Evolutionary conservation across 2,888 invertebrate species (phyloP).

Genomic region (Phania funesta): DNA sequence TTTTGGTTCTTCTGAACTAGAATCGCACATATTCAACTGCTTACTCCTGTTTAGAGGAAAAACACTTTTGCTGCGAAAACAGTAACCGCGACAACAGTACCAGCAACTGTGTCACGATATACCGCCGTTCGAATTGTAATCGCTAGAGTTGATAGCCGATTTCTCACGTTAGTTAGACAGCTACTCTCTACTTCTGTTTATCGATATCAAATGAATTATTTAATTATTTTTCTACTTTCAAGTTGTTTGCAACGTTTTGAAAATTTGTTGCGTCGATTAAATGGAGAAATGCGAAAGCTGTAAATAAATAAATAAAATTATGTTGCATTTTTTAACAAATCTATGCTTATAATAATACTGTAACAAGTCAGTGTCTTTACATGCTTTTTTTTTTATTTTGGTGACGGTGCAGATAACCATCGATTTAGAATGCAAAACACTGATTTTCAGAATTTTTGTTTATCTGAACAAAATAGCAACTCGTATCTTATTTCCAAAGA

Average conservation of each 20-base stretch:
- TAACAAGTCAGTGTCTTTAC: too few relatives aligned
- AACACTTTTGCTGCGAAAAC: slow-evolving; percentile 38
- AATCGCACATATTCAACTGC: slow-evolving; percentile 77
- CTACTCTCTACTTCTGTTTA: neutral
- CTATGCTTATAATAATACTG: too few relatives aligned
- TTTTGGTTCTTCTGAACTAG: slow-evolving; percentile 81
- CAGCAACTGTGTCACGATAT: slow-evolving; percentile 43
- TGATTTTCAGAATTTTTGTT: too few relatives aligned
- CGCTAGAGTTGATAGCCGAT: neutral
- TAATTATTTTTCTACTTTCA: neutral
- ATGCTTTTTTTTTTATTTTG: too few relatives aligned
- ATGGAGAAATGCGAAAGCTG: neutral
- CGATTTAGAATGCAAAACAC: too few relatives aligned
- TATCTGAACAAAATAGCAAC: too few relatives aligned
- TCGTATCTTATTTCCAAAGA: too few relatives aligned
- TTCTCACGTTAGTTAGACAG: neutral
- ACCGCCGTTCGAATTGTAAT: slow-evolving; percentile 26
- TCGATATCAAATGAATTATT: neutral
- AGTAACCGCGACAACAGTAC: slow-evolving; percentile 40
- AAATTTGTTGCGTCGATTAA: neutral
- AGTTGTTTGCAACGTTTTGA: neutral
- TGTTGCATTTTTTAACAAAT: too few relatives aligned
- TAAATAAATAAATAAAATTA: slow-evolving; percentile 3
- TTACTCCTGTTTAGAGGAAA: slow-evolving; percentile 31
- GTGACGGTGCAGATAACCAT: too few relatives aligned